Evolutionary conservation across 2,888 invertebrate genomes (phyloP).

Genomic region (Drosophila formosana): DNA sequence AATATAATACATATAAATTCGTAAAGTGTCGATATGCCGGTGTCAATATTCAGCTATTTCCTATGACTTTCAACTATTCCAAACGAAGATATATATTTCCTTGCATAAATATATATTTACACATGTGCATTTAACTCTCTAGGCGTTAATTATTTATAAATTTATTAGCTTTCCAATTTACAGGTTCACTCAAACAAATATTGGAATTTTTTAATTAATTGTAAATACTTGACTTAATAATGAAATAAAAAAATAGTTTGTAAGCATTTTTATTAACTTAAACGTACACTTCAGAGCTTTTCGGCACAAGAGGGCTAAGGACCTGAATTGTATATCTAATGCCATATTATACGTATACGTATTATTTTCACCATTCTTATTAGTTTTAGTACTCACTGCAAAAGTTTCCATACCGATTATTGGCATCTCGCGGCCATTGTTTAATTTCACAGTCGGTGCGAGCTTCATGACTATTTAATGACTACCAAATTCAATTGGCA

Average conservation of each 20-base stretch:
- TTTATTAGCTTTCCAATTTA: too few relatives aligned
- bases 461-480: slow-evolving; percentile 51
- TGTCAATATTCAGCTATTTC: background rate
- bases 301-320: too few relatives aligned
- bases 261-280: too few relatives aligned
- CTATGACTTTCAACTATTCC: background rate
- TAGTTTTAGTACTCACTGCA: slow-evolving; percentile 83
- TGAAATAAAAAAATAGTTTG: too few relatives aligned
- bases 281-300: too few relatives aligned
- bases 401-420: slow-evolving; percentile 89
- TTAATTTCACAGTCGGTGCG: slow-evolving; percentile 86
- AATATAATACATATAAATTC: too few relatives aligned
- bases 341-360: background rate
- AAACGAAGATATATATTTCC: background rate
- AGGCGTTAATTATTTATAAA: too few relatives aligned
- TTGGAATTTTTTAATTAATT: too few relatives aligned
- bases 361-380: background rate
- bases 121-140: background rate
- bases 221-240: too few relatives aligned
- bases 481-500: background rate
- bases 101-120: too few relatives aligned
- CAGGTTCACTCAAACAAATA: too few relatives aligned
- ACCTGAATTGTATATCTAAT: too few relatives aligned
- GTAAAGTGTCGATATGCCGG: background rate
- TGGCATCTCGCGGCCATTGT: slow-evolving; percentile 87